phyloP scores from a whole-genome alignment of 2,888 invertebrate genomes.

The Tachina lurida region DNA sequence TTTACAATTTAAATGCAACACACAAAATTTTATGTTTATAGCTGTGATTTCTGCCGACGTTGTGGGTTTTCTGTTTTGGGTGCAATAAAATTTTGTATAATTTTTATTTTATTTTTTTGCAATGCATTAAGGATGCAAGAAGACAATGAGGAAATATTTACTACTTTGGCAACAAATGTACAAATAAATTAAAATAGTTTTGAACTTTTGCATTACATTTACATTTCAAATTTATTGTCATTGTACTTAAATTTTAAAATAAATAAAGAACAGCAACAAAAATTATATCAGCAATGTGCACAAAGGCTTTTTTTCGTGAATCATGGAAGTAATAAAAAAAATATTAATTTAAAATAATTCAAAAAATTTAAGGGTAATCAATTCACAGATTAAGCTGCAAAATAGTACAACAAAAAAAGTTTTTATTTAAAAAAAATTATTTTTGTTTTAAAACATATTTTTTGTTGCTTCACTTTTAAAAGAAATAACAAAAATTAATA shows the following conservation, averaged over 20 bases:
- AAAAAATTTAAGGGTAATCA: not conserved
- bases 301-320: slow-evolving; percentile 3
- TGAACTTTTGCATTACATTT: slow-evolving; percentile 52
- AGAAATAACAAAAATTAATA: too few relatives aligned
- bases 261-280: not conserved
- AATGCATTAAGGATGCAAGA: slow-evolving; percentile 24
- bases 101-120: slow-evolving; percentile 3
- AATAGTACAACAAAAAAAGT: not conserved
- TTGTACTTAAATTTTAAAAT: slow-evolving; percentile 38
- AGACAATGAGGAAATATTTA: slow-evolving; percentile 59
- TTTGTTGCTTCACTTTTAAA: too few relatives aligned
- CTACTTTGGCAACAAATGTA: slow-evolving; percentile 1
- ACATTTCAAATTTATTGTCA: slow-evolving; percentile 59
- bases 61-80: slow-evolving; percentile 50
- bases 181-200: slow-evolving; percentile 42
- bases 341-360: not conserved
- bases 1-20: slow-evolving; percentile 52
- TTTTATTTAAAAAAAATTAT: too few relatives aligned
- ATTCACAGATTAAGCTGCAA: not conserved
- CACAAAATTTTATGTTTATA: slow-evolving; percentile 39
- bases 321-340: slow-evolving; percentile 28
- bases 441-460: too few relatives aligned
- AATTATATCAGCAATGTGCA: slow-evolving; percentile 2
- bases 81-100: not conserved
- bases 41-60: slow-evolving; percentile 15